Evolutionary conservation across 2,113 vertebrate species (phyloP).

Genomic region (Tetrao urogallus): DNA sequence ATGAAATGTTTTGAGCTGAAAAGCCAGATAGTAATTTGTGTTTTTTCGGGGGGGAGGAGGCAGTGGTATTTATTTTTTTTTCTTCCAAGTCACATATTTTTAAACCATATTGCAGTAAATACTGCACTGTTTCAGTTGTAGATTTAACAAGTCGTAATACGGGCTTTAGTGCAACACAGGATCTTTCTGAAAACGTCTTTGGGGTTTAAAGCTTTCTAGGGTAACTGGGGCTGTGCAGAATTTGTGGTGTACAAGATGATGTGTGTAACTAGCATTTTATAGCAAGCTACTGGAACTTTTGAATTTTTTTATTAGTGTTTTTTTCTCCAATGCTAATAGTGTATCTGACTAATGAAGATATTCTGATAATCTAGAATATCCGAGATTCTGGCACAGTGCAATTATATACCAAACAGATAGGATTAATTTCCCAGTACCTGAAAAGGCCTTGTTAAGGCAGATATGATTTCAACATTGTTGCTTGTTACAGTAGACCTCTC

Average conservation of each 20-base stretch:
- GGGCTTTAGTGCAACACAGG: not conserved
- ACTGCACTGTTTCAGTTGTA: not conserved
- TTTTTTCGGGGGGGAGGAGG: not conserved
- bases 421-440: not conserved
- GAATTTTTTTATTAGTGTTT: not conserved
- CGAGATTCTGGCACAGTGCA: not conserved
- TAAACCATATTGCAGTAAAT: not conserved
- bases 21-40: not conserved
- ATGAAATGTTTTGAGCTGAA: not conserved
- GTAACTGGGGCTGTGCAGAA: not conserved
- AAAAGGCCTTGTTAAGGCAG: not conserved
- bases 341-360: not conserved
- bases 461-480: not conserved
- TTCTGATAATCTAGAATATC: not conserved
- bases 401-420: not conserved
- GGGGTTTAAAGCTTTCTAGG: not conserved
- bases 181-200: not conserved
- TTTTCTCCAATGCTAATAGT: not conserved
- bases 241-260: not conserved
- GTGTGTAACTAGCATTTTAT: fast-evolving
- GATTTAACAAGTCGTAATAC: not conserved
- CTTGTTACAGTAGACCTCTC: not conserved
- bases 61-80: not conserved
- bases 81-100: not conserved
- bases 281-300: not conserved